Conservation (phyloP, 1,140 invertebrate genomes). For the Drosophila funebris region DNA sequence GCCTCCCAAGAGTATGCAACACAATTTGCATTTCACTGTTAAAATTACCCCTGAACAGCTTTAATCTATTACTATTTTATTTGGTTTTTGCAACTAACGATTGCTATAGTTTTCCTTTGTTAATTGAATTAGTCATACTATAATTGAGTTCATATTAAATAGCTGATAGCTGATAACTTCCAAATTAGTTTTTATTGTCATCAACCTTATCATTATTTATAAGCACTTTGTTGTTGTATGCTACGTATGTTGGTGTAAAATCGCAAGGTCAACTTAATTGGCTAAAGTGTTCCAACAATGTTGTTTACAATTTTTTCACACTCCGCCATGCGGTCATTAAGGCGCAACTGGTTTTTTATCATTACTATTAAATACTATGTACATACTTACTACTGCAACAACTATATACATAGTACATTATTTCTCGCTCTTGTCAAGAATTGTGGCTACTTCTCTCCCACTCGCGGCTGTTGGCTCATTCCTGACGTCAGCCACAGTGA, state of each 20-base stretch:
- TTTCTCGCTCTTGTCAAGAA: slow-evolving; percentile 9
- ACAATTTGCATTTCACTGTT: background rate
- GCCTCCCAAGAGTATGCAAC: slow-evolving; percentile 27
- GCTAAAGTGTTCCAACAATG: slow-evolving; percentile 22
- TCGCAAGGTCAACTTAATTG: slow-evolving; percentile 41
- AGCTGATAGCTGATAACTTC: background rate
- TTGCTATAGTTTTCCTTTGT: slow-evolving; percentile 24
- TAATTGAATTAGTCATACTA: slow-evolving; percentile 14
- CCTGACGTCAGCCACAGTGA: slow-evolving; percentile 39
- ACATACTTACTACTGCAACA: background rate
- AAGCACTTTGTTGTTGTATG: slow-evolving; percentile 16
- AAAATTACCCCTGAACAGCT: slow-evolving; percentile 7
- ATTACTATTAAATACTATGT: slow-evolving; percentile 18
- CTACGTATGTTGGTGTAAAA: slow-evolving; percentile 28
- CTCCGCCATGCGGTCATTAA: slow-evolving; percentile 46
- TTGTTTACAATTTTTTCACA: slow-evolving; percentile 45
- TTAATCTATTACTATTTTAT: background rate
- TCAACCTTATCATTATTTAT: slow-evolving; percentile 3
- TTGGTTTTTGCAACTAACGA: slow-evolving; percentile 2
- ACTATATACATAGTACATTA: background rate
- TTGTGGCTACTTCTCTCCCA: background rate
- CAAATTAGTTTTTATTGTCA: slow-evolving; percentile 21
- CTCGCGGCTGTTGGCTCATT: background rate
- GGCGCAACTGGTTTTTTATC: slow-evolving; percentile 53
- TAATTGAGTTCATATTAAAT: slow-evolving; percentile 5